These are phyloP conservation scores for Pan paniscus DNA, from an alignment of 2,113 vertebrate species.

Conservation along the genomic window DNA sequence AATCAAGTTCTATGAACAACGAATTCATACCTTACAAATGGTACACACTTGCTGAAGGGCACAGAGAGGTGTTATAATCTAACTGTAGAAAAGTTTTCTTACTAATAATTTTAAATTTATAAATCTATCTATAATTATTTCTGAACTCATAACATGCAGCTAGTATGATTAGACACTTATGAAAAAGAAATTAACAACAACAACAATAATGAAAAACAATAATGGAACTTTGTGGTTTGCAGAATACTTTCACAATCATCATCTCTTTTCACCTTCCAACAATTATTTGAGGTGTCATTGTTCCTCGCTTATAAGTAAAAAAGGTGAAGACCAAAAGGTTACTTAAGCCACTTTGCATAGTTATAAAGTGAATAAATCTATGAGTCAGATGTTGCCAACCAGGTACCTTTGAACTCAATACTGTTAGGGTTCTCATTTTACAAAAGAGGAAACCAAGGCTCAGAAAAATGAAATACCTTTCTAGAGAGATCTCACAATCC, in stretches of 20 bases:
- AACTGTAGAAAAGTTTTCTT: neutral
- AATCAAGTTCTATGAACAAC: neutral
- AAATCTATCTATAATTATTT: neutral
- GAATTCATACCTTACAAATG: neutral
- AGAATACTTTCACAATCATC: neutral
- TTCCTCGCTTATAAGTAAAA: neutral
- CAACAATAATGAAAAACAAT: neutral
- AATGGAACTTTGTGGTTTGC: neutral
- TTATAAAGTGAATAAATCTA: neutral
- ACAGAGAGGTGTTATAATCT: neutral
- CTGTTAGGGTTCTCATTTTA: neutral
- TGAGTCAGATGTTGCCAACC: neutral
- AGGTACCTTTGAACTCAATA: too few relatives aligned
- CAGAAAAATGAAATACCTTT: neutral
- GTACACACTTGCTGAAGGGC: neutral
- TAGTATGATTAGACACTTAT: neutral
- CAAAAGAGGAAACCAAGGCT: neutral
- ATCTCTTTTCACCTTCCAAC: neutral
- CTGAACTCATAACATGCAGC: neutral
- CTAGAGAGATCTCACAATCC: neutral
- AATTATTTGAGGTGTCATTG: neutral
- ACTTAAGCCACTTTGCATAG: neutral
- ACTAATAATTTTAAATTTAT: neutral
- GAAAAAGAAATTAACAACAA: neutral
- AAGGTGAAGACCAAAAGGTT: neutral